Evolutionary conservation across 2,888 invertebrate species (phyloP).

Genomic region (Andrena bucephala): DNA sequence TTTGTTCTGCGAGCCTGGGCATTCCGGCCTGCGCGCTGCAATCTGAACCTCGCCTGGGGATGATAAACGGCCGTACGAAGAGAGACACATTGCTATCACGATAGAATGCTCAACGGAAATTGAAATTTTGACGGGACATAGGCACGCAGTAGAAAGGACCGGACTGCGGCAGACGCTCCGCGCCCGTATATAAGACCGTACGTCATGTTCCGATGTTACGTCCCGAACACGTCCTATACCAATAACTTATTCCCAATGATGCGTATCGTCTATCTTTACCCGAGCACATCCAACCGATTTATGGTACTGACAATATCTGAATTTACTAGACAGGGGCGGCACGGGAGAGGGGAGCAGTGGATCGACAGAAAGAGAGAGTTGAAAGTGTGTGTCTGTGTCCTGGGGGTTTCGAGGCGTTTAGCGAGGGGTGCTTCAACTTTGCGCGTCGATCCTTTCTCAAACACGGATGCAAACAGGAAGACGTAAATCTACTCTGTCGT

Average conservation of each 20-base stretch:
- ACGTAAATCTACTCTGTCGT: too few relatives aligned
- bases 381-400: background rate
- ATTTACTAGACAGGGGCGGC: conserved; percentile 24
- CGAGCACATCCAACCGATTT: conserved; percentile 70
- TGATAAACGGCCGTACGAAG: conserved; percentile 74
- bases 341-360: background rate
- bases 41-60: conserved; percentile 63
- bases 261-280: conserved; percentile 74
- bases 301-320: conserved; percentile 60
- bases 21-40: conserved; percentile 49
- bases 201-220: conserved; percentile 64
- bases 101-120: conserved; percentile 80
- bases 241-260: conserved; percentile 78
- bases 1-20: conserved; percentile 63
- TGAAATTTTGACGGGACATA: conserved; percentile 81
- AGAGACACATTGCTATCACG: conserved; percentile 77
- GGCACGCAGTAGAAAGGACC: conserved; percentile 64
- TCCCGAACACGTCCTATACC: conserved; percentile 68
- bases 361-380: background rate
- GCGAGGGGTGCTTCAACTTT: background rate
- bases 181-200: conserved; percentile 67
- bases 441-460: background rate
- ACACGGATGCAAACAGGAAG: background rate
- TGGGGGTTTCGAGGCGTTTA: background rate
- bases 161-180: conserved; percentile 23